Percentiles rank a stretch among this genome's conserved stretches.
Conservation (phyloP, 2,888 invertebrate species). For the Cabera pusaria region DNA sequence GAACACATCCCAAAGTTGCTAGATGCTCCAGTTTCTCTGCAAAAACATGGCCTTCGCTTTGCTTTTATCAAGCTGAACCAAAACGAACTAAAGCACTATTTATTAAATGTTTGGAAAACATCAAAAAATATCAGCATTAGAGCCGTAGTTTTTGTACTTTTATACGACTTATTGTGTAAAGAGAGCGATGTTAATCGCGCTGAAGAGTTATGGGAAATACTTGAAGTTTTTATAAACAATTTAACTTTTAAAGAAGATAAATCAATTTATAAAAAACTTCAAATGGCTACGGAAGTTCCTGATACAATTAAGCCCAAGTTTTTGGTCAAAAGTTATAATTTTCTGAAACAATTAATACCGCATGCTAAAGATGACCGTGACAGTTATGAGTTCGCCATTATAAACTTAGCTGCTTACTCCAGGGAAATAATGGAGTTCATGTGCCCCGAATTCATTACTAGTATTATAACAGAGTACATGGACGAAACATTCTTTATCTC, state of each 20-base stretch:
- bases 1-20: constrained; percentile 48
- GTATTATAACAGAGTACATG: constrained; percentile 46
- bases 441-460: constrained; percentile 44
- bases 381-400: constrained; percentile 30
- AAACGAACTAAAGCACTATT: constrained; percentile 43
- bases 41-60: constrained; percentile 62
- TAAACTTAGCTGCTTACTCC: constrained; percentile 38
- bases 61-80: constrained; percentile 49
- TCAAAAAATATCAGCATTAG: constrained; percentile 59
- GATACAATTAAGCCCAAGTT: constrained; percentile 43
- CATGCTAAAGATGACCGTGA: constrained; percentile 32
- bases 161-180: constrained; percentile 47
- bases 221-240: constrained; percentile 55
- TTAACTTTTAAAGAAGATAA: constrained; percentile 56
- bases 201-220: constrained; percentile 46
- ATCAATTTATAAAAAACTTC: constrained; percentile 49
- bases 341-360: constrained; percentile 43
- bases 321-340: constrained; percentile 51
- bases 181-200: constrained; percentile 45
- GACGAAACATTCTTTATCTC: constrained; percentile 38
- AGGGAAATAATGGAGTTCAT: constrained; percentile 48
- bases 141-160: constrained; percentile 53
- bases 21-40: constrained; percentile 57
- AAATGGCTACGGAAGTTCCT: constrained; percentile 43
- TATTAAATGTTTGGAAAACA: constrained; percentile 50